Base-by-base conservation (phyloP, 2,888 invertebrate genomes). In the Xylota sylvarum region DNA sequence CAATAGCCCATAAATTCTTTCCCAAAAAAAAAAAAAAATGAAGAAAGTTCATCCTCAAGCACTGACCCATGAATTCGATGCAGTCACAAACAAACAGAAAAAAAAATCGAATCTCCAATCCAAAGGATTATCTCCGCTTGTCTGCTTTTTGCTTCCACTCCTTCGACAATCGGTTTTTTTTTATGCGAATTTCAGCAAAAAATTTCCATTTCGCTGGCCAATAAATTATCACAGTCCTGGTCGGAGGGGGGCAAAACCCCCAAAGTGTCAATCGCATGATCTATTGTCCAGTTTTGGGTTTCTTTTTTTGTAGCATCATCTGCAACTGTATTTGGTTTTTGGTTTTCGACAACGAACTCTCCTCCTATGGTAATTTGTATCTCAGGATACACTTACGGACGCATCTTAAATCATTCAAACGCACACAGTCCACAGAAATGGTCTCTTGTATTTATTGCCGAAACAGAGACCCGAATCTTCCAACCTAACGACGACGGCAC, bases 191-290 rank as follows among this genome's bases (percentile, higher is more conserved):
- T 78, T 65, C 46, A 67, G 78, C 72, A 77, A 69, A 56, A 65
- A 78, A 62, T 52, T 78, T 70, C 72, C 72, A 78, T 83, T 83
- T 73, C 65, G 65, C 27, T 32, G 58, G 30, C 60, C 67, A 83
- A 78, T 83, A 83, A 83, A 78, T 83, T 78, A 83, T 73, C 67
- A 32, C 48, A 7, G n/a, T n/a, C n/a, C n/a, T n/a, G n/a, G n/a
- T n/a, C n/a, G n/a, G n/a, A n/a, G n/a, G n/a, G n/a, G n/a, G 12
- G 14, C 14, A 3, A 6, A 10, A 6, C 30, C 48, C n/a, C 37
- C 48, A 23, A 46, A 78, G 72, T 77, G 85, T 81, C 85, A 81
- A 85, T 85, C 65, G 81, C 70, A 81, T 85, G 85, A 85, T 85
- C 81, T 81, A 85, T 81, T 65, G 85, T 60, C 56, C 65, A 65